phyloP scores from a whole-genome alignment of 2,113 vertebrate genomes.

The Prionailurus viverrinus region DNA sequence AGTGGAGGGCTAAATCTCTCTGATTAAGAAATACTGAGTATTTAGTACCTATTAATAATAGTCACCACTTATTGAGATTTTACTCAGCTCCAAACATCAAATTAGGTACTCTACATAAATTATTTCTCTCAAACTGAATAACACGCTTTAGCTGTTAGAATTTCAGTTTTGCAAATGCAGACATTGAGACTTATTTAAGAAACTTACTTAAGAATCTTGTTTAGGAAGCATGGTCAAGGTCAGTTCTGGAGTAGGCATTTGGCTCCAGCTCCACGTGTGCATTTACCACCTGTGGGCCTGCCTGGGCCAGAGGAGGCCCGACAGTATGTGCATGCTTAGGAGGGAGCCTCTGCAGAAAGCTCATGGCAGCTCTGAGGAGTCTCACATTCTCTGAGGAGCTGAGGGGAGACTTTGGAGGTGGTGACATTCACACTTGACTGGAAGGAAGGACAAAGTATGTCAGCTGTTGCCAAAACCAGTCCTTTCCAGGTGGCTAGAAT shows the following conservation, averaged over 20 bases:
- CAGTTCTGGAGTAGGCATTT: neutral
- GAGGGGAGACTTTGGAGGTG: neutral
- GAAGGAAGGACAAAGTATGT: neutral
- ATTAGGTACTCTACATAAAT: conserved; percentile 1
- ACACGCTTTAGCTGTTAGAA: neutral
- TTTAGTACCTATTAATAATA: conserved; percentile 1
- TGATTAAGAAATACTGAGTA: conserved; percentile 45
- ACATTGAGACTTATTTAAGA: neutral
- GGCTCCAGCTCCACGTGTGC: neutral
- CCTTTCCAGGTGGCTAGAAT: neutral
- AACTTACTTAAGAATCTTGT: neutral
- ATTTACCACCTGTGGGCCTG: neutral
- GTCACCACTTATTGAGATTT: conserved; percentile 18
- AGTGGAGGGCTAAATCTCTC: conserved; percentile 5
- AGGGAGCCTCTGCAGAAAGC: neutral
- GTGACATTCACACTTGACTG: neutral
- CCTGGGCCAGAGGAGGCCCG: neutral
- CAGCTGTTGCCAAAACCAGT: neutral
- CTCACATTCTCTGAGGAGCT: neutral
- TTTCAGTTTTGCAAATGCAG: conserved; percentile 14
- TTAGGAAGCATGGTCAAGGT: neutral
- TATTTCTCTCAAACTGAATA: conserved; percentile 23
- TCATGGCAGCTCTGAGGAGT: neutral
- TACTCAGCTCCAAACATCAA: conserved; percentile 7
- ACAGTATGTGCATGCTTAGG: neutral